phyloP scores from a whole-genome alignment of 1,140 invertebrate genomes.

The Berghia stephanieae region DNA sequence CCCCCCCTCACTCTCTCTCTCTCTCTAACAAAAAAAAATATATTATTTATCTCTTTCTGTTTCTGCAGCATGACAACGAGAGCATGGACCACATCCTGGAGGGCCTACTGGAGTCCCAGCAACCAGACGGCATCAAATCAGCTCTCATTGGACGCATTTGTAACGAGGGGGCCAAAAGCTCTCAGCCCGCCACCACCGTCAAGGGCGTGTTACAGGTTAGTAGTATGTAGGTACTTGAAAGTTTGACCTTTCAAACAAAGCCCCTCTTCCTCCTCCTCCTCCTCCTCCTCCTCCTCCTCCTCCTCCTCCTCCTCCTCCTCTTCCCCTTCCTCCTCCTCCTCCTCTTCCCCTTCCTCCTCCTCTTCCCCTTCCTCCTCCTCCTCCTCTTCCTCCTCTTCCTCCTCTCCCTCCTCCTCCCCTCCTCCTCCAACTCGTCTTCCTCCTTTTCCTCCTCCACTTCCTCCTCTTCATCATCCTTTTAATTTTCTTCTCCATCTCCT shows the following conservation, averaged over 20 bases:
- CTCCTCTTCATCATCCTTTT: not conserved
- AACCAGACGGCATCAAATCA: slow-evolving; percentile 53
- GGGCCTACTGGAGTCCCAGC: slow-evolving; percentile 52
- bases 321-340: slow-evolving; percentile 45
- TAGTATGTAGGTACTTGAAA: slow-evolving; percentile 50
- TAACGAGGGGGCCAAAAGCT: slow-evolving; percentile 40
- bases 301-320: too few species aligned
- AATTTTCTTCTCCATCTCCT: not conserved
- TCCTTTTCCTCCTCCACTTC: not conserved
- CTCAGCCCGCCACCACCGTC: slow-evolving; percentile 40
- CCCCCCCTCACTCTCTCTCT: not conserved
- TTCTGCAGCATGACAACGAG: slow-evolving; percentile 39
- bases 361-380: slow-evolving; percentile 47
- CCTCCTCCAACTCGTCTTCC: slow-evolving; percentile 31
- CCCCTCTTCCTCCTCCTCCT: too few species aligned
- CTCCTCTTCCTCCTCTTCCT: slow-evolving; percentile 52
- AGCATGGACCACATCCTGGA: slow-evolving; percentile 60
- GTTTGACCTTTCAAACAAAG: too few species aligned
- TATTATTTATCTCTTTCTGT: too few species aligned
- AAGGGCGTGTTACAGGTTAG: slow-evolving; percentile 35
- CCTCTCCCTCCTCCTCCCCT: slow-evolving; percentile 43
- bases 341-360: slow-evolving; percentile 49
- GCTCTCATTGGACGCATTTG: slow-evolving; percentile 51
- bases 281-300: too few species aligned
- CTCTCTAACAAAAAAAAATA: too few species aligned